These are phyloP conservation scores for Andrena hattorfiana DNA, from an alignment of 2,888 invertebrate genomes.

Conservation along the genomic window DNA sequence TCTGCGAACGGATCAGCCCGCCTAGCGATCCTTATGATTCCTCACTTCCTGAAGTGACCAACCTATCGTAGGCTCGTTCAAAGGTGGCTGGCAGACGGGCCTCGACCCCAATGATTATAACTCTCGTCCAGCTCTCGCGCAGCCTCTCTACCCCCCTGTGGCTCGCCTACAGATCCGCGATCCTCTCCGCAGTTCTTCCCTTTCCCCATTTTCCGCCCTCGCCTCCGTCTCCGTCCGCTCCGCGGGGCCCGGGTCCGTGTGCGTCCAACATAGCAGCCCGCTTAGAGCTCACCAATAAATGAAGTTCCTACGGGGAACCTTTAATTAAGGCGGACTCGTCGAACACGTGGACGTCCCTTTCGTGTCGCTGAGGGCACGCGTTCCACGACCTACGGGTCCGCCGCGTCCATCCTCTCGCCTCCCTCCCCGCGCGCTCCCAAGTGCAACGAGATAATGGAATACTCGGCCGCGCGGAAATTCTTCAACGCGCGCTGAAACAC, in stretches of 20 bases:
- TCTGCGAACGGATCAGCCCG: conserved; percentile 49
- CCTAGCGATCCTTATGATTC: conserved; percentile 53
- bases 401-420: conserved; percentile 1
- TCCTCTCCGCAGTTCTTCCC: conserved; percentile 18
- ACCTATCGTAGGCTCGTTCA: conserved; percentile 54
- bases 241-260: conserved; percentile 17
- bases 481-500: conserved; percentile 25
- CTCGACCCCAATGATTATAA: conserved; percentile 80
- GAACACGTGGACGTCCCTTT: conserved; percentile 41
- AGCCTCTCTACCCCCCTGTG: conserved; percentile 25
- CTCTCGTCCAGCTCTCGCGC: conserved; percentile 70
- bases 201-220: background rate
- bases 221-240: conserved; percentile 10
- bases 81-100: conserved; percentile 59
- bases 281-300: conserved; percentile 58
- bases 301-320: conserved; percentile 65
- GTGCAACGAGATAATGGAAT: conserved; percentile 59
- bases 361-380: conserved; percentile 57
- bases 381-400: conserved; percentile 44
- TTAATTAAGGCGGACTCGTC: conserved; percentile 63
- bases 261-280: conserved; percentile 23
- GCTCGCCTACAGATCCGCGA: conserved; percentile 9
- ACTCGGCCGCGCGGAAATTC: conserved; percentile 28
- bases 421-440: conserved; percentile 30
- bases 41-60: conserved; percentile 67